Percentiles rank a stretch among this genome's conserved stretches.
Conservation (phyloP, 2,888 invertebrate species). For the Eilema caniola region DNA sequence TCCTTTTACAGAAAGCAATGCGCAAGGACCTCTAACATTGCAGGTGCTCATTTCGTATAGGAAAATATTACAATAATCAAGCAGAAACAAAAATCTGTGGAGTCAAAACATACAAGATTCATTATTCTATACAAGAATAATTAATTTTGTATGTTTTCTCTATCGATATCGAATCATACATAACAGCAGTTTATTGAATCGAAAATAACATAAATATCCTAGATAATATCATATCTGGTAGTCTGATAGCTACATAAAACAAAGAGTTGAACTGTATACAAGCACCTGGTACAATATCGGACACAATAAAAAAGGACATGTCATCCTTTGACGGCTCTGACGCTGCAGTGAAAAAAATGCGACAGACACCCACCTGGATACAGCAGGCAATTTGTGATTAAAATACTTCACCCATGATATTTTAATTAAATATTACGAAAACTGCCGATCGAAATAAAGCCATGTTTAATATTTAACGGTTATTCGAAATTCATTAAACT, state of each 20-base stretch:
- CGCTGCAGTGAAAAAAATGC: conserved; percentile 68
- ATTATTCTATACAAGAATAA: too few relatives aligned
- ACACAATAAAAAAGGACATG: conserved; percentile 45
- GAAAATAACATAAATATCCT: background rate
- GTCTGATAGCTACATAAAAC: conserved; percentile 17
- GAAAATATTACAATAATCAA: too few relatives aligned
- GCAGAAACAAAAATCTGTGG: too few relatives aligned
- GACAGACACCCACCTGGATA: conserved; percentile 57
- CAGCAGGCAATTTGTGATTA: conserved; percentile 73
- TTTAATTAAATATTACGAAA: conserved; percentile 56
- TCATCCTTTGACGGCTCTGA: conserved; percentile 66
- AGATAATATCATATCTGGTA: conserved; percentile 7
- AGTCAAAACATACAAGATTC: too few relatives aligned
- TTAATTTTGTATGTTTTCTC: too few relatives aligned
- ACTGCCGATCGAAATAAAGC: conserved; percentile 16
- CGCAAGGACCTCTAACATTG: too few relatives aligned
- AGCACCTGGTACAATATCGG: conserved; percentile 41
- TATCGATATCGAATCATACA: background rate
- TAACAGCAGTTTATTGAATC: background rate
- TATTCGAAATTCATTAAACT: background rate
- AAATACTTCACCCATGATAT: conserved; percentile 67
- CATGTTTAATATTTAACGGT: background rate
- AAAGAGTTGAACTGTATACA: conserved; percentile 26
- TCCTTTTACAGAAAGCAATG: too few relatives aligned
- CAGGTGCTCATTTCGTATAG: too few relatives aligned